Percentiles rank a stretch among this genome's conserved stretches.
Conservation (phyloP, 2,888 invertebrate genomes). For the Tenthredo livida region DNA sequence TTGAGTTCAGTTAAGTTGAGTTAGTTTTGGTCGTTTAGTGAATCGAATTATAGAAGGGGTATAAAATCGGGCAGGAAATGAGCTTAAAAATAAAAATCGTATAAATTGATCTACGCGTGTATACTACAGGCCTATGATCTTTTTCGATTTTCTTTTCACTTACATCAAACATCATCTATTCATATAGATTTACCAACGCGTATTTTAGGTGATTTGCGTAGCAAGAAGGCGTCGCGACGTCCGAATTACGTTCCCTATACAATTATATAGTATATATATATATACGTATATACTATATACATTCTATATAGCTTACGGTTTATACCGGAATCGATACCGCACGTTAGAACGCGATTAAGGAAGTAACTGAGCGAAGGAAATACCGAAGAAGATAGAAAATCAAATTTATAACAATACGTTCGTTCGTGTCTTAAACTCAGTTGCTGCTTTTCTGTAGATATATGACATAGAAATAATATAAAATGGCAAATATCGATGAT, state of each 20-base stretch:
- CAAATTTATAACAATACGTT: background rate
- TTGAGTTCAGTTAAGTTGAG: background rate
- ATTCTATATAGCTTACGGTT: background rate
- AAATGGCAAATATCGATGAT: background rate
- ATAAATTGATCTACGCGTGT: background rate
- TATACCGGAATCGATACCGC: background rate
- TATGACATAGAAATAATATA: background rate
- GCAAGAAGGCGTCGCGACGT: background rate
- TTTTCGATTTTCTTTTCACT: background rate
- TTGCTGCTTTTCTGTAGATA: background rate
- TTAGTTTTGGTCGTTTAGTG: constrained; percentile 4
- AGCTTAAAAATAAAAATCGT: background rate
- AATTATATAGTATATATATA: background rate
- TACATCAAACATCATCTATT: background rate
- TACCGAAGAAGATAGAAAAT: background rate
- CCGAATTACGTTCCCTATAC: background rate
- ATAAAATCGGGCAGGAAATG: constrained; percentile 16
- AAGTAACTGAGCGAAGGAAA: background rate
- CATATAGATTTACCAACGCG: background rate
- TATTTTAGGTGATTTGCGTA: constrained; percentile 14
- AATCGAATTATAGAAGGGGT: background rate
- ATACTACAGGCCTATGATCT: background rate
- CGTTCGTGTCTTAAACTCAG: background rate
- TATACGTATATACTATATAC: background rate
- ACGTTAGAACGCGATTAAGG: background rate